Evolutionary conservation across 2,113 vertebrate genomes (phyloP), one percentile per base, ranked within the genome.

Genomic region (Corvus cornix): DNA sequence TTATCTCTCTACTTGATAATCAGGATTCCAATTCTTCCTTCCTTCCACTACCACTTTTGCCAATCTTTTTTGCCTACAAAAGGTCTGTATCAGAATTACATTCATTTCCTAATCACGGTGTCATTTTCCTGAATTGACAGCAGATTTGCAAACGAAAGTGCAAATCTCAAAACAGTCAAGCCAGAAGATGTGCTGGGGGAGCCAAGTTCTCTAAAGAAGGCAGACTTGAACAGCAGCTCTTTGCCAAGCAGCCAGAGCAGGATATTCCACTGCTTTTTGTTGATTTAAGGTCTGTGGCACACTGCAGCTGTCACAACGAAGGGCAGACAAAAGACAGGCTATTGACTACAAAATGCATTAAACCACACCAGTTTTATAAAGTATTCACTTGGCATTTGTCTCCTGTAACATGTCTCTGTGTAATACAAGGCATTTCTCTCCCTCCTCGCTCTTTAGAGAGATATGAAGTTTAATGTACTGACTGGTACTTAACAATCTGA

Each of bases 301-400:
- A 20, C 62, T 77, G 93, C 94, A 97, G 75, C 87, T 96, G 96
- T 95, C 94, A 86, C 30, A 5, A 28, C 8, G 35, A 91, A 94
- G 92, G 69, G 72, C 26, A 93, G n/a, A 90, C 64, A 62, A 59
- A 78, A 90, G 62, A 66, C 67, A 92, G 73, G 27, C 76, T 87
- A 84, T 73, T 24, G 59, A 84, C 80, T 89, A 85, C 35, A 66
- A 49, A 93, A 88, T 35, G 37, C 84, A 93, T 53, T 84, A 85
- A 94, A 87, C 30, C 59, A 51, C 82, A 30, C 7, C 53, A 33
- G 53, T 76, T 84, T 96, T 77, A 69, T 60, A 18, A 78, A 78
- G 82, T 3, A 44, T 39, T 83, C 81, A 62, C 74, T 82, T 62
- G 87, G 84, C 78, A 87, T 92, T 92, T 93, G 74, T 92, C 93